Conservation (phyloP, 2,888 invertebrate species). For the Ischnura elegans region DNA sequence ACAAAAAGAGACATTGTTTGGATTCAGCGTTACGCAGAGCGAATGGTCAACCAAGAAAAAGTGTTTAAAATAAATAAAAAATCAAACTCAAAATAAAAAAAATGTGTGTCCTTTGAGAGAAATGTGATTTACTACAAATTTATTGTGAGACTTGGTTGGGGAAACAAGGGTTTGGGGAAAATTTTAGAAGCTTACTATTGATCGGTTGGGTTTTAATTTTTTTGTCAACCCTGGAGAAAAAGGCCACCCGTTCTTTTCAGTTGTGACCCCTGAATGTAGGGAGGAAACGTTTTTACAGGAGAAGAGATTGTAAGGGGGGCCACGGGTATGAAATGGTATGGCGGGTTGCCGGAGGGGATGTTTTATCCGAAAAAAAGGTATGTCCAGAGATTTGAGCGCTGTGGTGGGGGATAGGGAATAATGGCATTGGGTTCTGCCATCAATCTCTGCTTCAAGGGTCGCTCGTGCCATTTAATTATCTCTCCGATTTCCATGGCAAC, state of each 20-base stretch:
- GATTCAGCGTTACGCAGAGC: background rate
- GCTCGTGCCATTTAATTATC: conserved; percentile 58
- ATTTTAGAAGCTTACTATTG: no score
- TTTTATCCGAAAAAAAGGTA: background rate
- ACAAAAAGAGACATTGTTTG: background rate
- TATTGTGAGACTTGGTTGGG: no score
- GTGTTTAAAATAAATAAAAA: background rate
- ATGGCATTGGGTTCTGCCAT: conserved; percentile 24
- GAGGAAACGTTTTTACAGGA: background rate
- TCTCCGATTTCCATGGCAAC: background rate
- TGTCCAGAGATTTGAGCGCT: background rate
- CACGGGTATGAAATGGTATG: background rate
- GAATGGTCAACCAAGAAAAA: conserved; percentile 4
- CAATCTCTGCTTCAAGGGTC: conserved; percentile 38
- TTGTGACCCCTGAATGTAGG: background rate
- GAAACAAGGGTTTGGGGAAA: no score
- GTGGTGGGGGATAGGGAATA: background rate
- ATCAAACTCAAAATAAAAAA: no score
- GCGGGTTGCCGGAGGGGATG: background rate
- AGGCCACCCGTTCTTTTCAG: background rate
- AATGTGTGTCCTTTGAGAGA: no score
- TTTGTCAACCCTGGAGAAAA: background rate
- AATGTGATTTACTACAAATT: background rate
- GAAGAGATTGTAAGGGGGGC: background rate
- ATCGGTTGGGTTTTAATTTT: no score